Percentiles rank a stretch among this genome's conserved stretches.
phyloP scores from a whole-genome alignment of 2,888 invertebrate species.

The Glyphotaelius pellucidus region DNA sequence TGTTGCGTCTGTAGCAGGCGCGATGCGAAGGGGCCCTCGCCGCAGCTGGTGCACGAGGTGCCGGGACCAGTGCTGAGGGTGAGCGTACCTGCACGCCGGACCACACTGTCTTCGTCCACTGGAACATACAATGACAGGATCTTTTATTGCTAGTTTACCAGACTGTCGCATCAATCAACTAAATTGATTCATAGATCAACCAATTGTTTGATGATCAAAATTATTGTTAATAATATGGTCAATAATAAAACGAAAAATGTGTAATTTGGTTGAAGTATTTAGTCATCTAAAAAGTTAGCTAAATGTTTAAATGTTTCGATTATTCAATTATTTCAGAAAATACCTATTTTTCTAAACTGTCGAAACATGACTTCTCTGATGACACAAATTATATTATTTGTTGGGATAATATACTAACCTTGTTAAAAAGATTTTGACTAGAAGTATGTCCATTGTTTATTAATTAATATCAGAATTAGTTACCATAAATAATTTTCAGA shows the following conservation, averaged over 20 bases:
- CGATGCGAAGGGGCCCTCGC: slow-evolving; percentile 78
- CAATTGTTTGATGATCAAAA: too few relatives aligned
- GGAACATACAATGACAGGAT: slow-evolving; percentile 22
- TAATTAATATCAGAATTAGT: not conserved
- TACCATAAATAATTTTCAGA: too few relatives aligned
- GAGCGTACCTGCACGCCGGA: slow-evolving; percentile 72
- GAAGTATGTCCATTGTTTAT: not conserved
- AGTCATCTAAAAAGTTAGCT: not conserved
- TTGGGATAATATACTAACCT: not conserved
- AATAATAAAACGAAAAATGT: too few relatives aligned
- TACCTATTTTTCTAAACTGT: not conserved
- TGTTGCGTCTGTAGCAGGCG: slow-evolving; percentile 83
- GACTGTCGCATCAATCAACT: too few relatives aligned
- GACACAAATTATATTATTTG: not conserved
- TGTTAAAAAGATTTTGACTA: not conserved
- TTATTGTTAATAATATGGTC: too few relatives aligned
- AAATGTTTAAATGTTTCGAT: not conserved
- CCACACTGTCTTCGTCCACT: slow-evolving; percentile 76
- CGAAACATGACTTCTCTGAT: not conserved
- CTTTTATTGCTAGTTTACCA: not conserved
- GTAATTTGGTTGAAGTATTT: too few relatives aligned
- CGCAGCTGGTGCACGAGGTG: slow-evolving; percentile 74
- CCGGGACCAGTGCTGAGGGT: slow-evolving; percentile 72
- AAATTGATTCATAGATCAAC: too few relatives aligned
- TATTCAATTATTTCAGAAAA: not conserved